Evolutionary conservation across 2,888 invertebrate species (phyloP).

Genomic region (Xylocampa areola): DNA sequence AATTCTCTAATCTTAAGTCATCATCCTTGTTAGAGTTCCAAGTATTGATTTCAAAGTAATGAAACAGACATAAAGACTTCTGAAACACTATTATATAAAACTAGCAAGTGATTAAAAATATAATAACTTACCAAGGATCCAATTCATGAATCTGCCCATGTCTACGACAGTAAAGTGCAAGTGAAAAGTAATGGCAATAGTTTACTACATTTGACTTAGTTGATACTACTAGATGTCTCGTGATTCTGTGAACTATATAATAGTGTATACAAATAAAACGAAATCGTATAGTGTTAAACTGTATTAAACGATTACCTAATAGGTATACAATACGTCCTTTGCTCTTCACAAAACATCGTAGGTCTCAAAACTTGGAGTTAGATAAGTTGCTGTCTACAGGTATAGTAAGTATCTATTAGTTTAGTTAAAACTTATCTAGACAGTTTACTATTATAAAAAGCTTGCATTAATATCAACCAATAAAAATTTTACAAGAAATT

Average conservation of each 20-base stretch:
- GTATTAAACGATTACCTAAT: slow-evolving; percentile 82
- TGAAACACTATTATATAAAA: slow-evolving; percentile 16
- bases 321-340: slow-evolving; percentile 66
- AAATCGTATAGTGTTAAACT: slow-evolving; percentile 78
- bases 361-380: slow-evolving; percentile 48
- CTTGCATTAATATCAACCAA: slow-evolving; percentile 40
- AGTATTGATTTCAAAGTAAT: background rate
- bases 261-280: slow-evolving; percentile 69
- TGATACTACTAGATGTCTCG: slow-evolving; percentile 32
- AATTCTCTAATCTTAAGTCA: background rate
- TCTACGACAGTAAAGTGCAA: slow-evolving; percentile 55
- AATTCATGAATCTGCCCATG: slow-evolving; percentile 29
- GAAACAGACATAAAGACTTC: slow-evolving; percentile 12
- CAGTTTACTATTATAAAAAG: slow-evolving; percentile 53
- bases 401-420: slow-evolving; percentile 54
- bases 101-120: slow-evolving; percentile 18
- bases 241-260: slow-evolving; percentile 55
- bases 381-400: slow-evolving; percentile 48
- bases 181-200: slow-evolving; percentile 56
- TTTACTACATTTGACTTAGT: slow-evolving; percentile 36
- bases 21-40: background rate
- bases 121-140: slow-evolving; percentile 58
- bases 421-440: slow-evolving; percentile 52
- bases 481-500: slow-evolving; percentile 14
- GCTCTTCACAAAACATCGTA: slow-evolving; percentile 63